Evolutionary conservation across 2,797 vertebrate genomes (phyloP).

Genomic region (Ctenosaura bakeri): DNA sequence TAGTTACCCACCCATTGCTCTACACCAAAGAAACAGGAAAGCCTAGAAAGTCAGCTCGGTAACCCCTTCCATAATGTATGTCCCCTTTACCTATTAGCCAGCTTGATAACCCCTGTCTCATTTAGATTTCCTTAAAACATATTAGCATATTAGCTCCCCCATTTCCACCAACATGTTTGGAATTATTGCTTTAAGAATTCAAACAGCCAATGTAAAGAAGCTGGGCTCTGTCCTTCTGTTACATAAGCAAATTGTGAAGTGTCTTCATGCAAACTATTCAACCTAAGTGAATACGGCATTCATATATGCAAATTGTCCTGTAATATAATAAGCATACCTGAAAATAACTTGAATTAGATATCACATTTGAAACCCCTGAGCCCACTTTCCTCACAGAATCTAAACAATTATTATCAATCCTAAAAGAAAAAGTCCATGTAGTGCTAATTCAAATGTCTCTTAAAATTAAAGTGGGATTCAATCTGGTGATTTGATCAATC

Average conservation of each 20-base stretch:
- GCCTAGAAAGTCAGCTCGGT: neutral
- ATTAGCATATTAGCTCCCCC: neutral
- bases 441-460: constrained; percentile 42
- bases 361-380: neutral
- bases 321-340: constrained; percentile 20
- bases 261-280: constrained; percentile 15
- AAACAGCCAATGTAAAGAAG: neutral
- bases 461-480: constrained; percentile 42
- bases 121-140: neutral
- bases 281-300: constrained; percentile 10
- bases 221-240: neutral
- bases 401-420: constrained; percentile 33
- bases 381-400: constrained; percentile 1
- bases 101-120: neutral
- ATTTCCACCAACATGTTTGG: neutral
- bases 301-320: constrained; percentile 27
- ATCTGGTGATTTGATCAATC: constrained; percentile 33
- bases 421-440: constrained; percentile 23
- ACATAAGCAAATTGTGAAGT: neutral
- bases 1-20: neutral
- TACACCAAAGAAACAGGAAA: neutral
- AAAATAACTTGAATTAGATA: constrained; percentile 14
- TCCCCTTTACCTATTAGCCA: neutral
- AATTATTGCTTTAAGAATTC: neutral
- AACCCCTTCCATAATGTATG: neutral